Evolutionary conservation across 2,113 vertebrate genomes (phyloP).

Genomic region (Python bivittatus): DNA sequence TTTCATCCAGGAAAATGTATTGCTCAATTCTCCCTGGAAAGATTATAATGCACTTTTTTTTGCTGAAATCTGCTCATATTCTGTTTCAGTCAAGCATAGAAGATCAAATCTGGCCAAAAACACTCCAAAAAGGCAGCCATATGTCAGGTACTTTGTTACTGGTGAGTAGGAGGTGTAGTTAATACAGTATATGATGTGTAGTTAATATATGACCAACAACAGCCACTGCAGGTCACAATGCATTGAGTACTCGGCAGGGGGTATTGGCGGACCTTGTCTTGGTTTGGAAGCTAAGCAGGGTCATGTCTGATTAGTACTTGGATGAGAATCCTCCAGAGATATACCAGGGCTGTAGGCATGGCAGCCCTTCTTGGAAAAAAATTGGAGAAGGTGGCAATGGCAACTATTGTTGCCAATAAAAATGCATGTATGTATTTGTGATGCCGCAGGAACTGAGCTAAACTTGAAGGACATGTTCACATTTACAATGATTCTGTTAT

Average conservation of each 20-base stretch:
- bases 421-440: neutral
- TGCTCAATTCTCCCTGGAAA: neutral
- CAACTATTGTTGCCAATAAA: neutral
- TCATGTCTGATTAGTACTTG: neutral
- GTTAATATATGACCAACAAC: neutral
- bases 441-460: neutral
- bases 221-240: neutral
- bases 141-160: too few relatives aligned
- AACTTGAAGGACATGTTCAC: neutral
- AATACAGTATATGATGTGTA: too few relatives aligned
- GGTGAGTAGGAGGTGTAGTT: too few relatives aligned
- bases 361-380: neutral
- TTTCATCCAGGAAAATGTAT: neutral
- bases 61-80: too few relatives aligned
- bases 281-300: neutral
- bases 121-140: too few relatives aligned
- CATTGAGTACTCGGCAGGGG: neutral
- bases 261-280: neutral
- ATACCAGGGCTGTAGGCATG: neutral
- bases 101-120: too few relatives aligned
- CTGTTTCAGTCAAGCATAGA: too few relatives aligned
- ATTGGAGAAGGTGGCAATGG: neutral
- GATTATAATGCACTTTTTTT: neutral
- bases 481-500: neutral
- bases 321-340: neutral